A percentile compares a stretch with the other conserved stretches of the same genome.
Evolutionary conservation across 2,797 vertebrate genomes (phyloP).

Genomic region (Oreochromis mossambicus): DNA sequence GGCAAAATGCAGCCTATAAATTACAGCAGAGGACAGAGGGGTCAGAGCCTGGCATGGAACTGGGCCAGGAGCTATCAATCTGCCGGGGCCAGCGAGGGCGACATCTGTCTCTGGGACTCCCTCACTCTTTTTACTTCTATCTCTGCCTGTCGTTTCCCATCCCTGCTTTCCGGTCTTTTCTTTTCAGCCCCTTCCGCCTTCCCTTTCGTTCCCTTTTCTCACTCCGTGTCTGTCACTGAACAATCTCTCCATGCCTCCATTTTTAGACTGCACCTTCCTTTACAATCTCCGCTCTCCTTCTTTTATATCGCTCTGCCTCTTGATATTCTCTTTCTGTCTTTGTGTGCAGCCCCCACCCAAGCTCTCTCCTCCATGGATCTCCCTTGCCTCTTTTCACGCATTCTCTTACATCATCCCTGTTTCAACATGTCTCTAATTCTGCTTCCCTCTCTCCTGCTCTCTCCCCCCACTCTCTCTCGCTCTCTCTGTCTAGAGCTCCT

Average conservation of each 20-base stretch:
- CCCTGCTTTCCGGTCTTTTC: conserved; percentile 10
- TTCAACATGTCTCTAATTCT: conserved; percentile 63
- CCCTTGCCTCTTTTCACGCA: conserved; percentile 66
- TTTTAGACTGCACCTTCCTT: conserved; percentile 49
- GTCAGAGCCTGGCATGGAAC: conserved; percentile 77
- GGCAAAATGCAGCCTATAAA: conserved; percentile 79
- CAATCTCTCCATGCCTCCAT: conserved; percentile 43
- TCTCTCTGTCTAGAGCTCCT: conserved; percentile 51
- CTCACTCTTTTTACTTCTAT: conserved; percentile 65
- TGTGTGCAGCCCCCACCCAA: conserved; percentile 48
- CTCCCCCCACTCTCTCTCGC: neutral
- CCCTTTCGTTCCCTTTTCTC: conserved; percentile 20
- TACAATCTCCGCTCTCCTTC: conserved; percentile 45
- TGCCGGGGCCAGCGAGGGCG: conserved; percentile 67
- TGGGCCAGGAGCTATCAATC: conserved; percentile 80
- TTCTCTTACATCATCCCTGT: conserved; percentile 66
- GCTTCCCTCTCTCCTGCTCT: conserved; percentile 25
- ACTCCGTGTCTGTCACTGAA: conserved; percentile 40
- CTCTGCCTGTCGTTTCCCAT: conserved; percentile 16
- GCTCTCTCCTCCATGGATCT: conserved; percentile 47
- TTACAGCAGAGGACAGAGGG: conserved; percentile 80
- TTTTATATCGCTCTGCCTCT: conserved; percentile 48
- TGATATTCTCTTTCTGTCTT: conserved; percentile 61
- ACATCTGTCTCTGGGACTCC: conserved; percentile 81
- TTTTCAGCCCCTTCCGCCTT: conserved; percentile 2